Base-by-base conservation (phyloP, 1,140 invertebrate genomes). In the Dryas iulia region DNA sequence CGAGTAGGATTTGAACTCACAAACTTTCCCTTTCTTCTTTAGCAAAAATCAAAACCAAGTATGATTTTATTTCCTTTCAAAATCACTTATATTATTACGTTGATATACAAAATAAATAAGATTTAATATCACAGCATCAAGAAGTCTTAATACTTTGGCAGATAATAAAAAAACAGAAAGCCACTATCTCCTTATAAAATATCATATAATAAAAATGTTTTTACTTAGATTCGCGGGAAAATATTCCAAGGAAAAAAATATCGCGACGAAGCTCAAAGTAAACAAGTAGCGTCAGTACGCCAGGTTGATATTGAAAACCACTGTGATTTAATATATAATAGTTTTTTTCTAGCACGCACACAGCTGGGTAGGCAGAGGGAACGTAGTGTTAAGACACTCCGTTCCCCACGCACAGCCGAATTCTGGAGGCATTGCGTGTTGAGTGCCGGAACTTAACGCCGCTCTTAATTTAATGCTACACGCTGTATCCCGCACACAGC, bases 261-360 rank as follows among this genome's bases (percentile, higher is more conserved):
- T 35, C 23, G 3, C 12, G 18, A 47, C 31, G 18, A 21, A 14
- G 0, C n/a, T 25, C 6, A 14, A 25, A n/a, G 6, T 25, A 60
- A 60, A 60, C 31, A 60, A 60, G 59, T 60, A 60, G 12, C 59
- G 21, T 60, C 33, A 26, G 33, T 14, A 25, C 6, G 0, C 2
- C 14, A 47, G 39, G 21, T 21, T 47, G 14, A 2, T 47, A 21
- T 47, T 47, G n/a, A 7, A 47, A 10, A 47, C n/a, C n/a, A 47
- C 6, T 11, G 8, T 18, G 21, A 18, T 47, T 47, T 1, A 47
- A 6, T 28, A 47, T 47, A 47, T 47, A n/a, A n/a, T n/a, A n/a
- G n/a, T n/a, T n/a, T n/a, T n/a, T n/a, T n/a, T n/a, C n/a, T n/a
- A n/a, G n/a, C n/a, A n/a, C n/a, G n/a, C n/a, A n/a, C n/a, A n/a